Evolutionary conservation across 2,888 invertebrate species (phyloP).

Genomic region (Oscheius sp.): DNA sequence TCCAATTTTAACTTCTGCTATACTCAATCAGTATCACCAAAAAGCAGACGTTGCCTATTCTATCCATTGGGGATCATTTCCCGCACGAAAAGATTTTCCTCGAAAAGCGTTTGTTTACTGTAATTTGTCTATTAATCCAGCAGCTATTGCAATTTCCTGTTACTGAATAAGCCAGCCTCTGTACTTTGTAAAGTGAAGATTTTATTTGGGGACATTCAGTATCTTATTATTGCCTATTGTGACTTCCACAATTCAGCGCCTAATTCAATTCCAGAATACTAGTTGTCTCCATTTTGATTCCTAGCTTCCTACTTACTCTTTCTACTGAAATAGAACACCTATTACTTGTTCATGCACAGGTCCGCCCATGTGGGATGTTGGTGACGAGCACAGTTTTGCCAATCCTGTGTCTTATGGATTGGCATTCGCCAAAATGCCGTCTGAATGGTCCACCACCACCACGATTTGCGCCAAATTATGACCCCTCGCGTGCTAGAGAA

Average conservation of each 20-base stretch:
- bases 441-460: conserved; percentile 61
- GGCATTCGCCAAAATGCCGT: conserved; percentile 64
- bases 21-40: not conserved
- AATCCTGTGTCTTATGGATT: conserved; percentile 67
- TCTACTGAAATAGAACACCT: not conserved
- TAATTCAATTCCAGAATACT: not conserved
- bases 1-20: conserved; percentile 9
- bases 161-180: no score
- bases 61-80: not conserved
- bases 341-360: conserved; percentile 11
- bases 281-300: not conserved
- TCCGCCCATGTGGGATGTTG: conserved; percentile 33
- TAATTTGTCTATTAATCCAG: no score
- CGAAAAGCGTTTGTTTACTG: no score
- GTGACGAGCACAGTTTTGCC: conserved; percentile 60
- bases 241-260: not conserved
- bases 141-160: no score
- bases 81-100: no score
- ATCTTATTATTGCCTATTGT: conserved; percentile 11
- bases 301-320: not conserved
- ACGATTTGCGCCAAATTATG: conserved; percentile 61
- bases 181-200: not conserved
- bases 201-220: not conserved
- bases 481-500: conserved; percentile 19
- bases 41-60: not conserved